Evolutionary conservation across 2,888 invertebrate genomes (phyloP).

Genomic region (Apoda limacodes): DNA sequence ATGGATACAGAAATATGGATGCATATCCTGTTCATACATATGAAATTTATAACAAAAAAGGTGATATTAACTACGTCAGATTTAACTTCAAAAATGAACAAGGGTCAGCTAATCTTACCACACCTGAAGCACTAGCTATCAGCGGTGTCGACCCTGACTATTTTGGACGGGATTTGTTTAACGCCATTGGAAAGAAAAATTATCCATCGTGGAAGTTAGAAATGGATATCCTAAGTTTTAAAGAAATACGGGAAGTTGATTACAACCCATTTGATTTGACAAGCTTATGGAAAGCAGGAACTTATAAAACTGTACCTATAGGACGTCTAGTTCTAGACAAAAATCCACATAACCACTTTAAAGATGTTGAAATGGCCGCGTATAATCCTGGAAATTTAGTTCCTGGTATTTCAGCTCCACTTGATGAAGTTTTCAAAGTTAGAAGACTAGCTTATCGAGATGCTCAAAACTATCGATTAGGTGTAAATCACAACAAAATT

Average conservation of each 20-base stretch:
- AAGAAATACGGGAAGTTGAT: constrained; percentile 29
- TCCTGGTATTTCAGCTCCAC: constrained; percentile 47
- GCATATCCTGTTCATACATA: constrained; percentile 92
- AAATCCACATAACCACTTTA: constrained; percentile 36
- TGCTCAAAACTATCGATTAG: constrained; percentile 41
- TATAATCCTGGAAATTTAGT: constrained; percentile 43
- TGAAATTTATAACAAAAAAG: constrained; percentile 81
- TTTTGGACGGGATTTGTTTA: constrained; percentile 84
- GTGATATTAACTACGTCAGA: constrained; percentile 81
- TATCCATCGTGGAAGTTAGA: constrained; percentile 43
- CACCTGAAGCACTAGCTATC: constrained; percentile 72
- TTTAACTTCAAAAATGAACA: constrained; percentile 93
- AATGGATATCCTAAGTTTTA: constrained; percentile 35
- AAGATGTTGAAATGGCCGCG: constrained; percentile 32
- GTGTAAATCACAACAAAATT: constrained; percentile 37
- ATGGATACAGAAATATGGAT: constrained; percentile 91
- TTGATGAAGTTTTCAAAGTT: constrained; percentile 35
- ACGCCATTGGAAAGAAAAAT: constrained; percentile 80
- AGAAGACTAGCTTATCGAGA: constrained; percentile 36
- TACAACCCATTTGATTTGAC: constrained; percentile 46
- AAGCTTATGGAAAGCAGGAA: constrained; percentile 42
- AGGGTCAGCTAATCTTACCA: constrained; percentile 80
- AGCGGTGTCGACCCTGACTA: constrained; percentile 86
- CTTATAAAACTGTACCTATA: constrained; percentile 33
- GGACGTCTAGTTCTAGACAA: constrained; percentile 35